These are phyloP conservation scores for Dexiosoma caninum DNA, from an alignment of 2,888 invertebrate genomes.

Conservation along the genomic window DNA sequence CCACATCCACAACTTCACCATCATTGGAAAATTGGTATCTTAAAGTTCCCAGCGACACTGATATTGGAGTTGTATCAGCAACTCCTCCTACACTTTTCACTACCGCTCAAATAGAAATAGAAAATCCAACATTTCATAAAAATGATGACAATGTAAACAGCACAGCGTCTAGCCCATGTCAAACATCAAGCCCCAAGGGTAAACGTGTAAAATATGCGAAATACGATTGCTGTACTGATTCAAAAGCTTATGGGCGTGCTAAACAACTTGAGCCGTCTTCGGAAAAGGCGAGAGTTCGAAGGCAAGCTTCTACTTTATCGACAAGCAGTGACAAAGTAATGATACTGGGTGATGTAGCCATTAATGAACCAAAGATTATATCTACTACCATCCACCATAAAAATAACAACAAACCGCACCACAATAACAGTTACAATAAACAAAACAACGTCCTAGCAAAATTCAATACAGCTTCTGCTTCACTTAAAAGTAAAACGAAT, in stretches of 20 bases:
- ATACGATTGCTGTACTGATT: not conserved
- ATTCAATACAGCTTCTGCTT: conserved; percentile 70
- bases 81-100: conserved; percentile 27
- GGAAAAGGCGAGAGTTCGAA: conserved; percentile 53
- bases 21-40: conserved; percentile 41
- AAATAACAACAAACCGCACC: conserved; percentile 47
- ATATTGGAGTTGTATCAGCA: not conserved
- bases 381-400: conserved; percentile 44
- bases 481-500: conserved; percentile 77
- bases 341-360: conserved; percentile 68
- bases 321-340: conserved; percentile 73
- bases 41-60: not conserved
- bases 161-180: conserved; percentile 42
- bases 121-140: not conserved
- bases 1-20: conserved; percentile 53
- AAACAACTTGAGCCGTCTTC: conserved; percentile 40
- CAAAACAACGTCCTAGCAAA: conserved; percentile 65
- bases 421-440: conserved; percentile 47
- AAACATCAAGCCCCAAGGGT: conserved; percentile 36
- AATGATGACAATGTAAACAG: conserved; percentile 33
- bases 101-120: conserved; percentile 36
- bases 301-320: conserved; percentile 69
- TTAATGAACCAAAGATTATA: conserved; percentile 56
- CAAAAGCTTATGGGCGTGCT: conserved; percentile 2
- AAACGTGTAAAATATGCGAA: conserved; percentile 50